Percentiles rank a stretch among this genome's conserved stretches.
phyloP scores from a whole-genome alignment of 2,113 vertebrate genomes.

The Dromas ardeola region DNA sequence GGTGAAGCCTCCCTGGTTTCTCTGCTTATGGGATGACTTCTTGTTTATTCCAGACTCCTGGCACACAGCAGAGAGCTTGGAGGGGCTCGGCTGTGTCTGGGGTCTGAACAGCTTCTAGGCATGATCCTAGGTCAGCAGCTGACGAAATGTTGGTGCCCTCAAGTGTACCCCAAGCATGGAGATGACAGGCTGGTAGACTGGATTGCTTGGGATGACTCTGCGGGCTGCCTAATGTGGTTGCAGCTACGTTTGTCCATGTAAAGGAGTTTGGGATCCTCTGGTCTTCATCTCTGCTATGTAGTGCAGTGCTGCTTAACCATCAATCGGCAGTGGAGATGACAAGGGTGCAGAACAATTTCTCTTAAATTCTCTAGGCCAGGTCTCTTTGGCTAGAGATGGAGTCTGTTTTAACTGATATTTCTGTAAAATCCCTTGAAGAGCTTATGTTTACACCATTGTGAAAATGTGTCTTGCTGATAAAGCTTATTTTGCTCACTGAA shows the following conservation, averaged over 20 bases:
- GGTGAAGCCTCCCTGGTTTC: background rate
- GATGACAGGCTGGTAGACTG: background rate
- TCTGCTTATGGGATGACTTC: background rate
- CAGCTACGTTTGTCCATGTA: background rate
- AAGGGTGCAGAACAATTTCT: background rate
- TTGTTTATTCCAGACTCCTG: background rate
- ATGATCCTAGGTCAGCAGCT: background rate
- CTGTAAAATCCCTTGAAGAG: background rate
- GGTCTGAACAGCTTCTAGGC: background rate
- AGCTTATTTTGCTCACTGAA: background rate
- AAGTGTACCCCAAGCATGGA: background rate
- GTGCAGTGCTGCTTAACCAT: accelerated
- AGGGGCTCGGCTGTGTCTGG: background rate
- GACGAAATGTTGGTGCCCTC: background rate
- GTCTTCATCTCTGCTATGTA: background rate
- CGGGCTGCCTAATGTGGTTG: background rate
- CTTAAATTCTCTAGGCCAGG: background rate
- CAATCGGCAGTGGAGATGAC: accelerated
- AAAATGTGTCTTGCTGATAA: background rate
- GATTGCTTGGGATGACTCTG: background rate
- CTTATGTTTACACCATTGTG: background rate
- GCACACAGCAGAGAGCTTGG: background rate
- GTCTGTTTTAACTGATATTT: background rate
- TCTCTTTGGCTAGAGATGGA: background rate
- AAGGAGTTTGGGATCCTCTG: background rate